Evolutionary conservation across 2,113 vertebrate species (phyloP), one percentile per base, ranked within the genome.

Genomic region (Cricetomys ansorgei): DNA sequence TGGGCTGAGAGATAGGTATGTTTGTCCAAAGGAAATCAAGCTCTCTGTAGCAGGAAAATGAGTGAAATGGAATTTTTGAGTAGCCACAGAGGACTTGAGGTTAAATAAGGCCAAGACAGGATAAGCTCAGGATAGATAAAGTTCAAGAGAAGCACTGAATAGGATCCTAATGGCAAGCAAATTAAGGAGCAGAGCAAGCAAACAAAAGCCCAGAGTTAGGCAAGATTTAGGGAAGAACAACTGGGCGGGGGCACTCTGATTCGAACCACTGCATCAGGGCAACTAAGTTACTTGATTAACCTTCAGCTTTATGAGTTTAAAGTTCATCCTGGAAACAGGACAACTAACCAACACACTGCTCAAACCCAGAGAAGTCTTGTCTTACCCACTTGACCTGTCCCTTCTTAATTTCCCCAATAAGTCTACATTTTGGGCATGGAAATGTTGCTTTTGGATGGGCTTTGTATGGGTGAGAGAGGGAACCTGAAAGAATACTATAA

Each of bases 11-110:
- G 93, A 45, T n/a, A 65, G 93, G 89, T 34, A 53, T 34, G 13
- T 70, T 67, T 97, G 80, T n/a, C 79, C 40, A 86, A 57, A 62
- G 53, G 57, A 95, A 85, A 92, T 50, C 45, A 77, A 48, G 34
- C 43, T 96, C n/a, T 96, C 55, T 70, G 6, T 0, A 72, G 64
- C 29, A 72, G 75, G 16, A 93, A 34, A 64, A 29, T 37, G 57
- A 92, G 62, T 59, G 13, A 37, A 79, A 76, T 76, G 53, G 70
- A n/a, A 53, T 23, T 85, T 94, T 17, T 88, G 65, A 85, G 50
- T 45, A 73, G 65, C 62, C 40, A 53, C 86, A 62, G 43, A 45
- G 53, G 23, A 55, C 21, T 31, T 5, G 40, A 88, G 81, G 91
- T 72, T 59, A 93, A 81, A 25, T 45, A 80, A 95, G 76, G 96